Evolutionary conservation across 2,797 vertebrate species (phyloP).

Genomic region (Cheirogaleus major): DNA sequence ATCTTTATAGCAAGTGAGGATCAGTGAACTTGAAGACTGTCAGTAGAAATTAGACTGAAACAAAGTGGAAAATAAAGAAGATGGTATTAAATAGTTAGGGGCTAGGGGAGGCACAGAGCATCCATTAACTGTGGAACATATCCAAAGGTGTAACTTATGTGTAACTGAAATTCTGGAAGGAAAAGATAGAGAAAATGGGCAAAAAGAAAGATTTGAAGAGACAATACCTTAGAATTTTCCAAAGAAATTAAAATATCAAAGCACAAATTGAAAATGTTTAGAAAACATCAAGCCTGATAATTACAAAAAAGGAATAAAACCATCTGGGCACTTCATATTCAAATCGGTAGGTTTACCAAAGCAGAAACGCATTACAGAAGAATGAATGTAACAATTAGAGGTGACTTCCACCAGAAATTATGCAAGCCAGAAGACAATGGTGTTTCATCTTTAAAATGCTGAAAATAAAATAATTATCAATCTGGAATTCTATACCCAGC

Average conservation of each 20-base stretch:
- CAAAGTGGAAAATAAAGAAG: not conserved
- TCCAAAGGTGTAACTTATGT: rapidly evolving
- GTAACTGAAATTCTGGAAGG: not conserved
- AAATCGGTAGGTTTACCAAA: not conserved
- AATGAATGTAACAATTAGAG: not conserved
- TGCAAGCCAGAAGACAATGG: not conserved
- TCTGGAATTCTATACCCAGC: not conserved
- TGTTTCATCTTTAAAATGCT: not conserved
- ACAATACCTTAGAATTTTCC: not conserved
- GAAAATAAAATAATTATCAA: not conserved
- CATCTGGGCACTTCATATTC: not conserved
- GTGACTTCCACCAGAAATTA: not conserved
- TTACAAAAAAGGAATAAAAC: not conserved
- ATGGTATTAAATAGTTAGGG: too few species aligned
- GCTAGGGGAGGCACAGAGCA: rapidly evolving
- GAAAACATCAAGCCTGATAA: not conserved
- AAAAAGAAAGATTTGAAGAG: not conserved
- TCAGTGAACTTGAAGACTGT: not conserved
- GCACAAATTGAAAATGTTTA: not conserved
- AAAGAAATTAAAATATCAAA: not conserved
- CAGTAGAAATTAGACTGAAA: not conserved
- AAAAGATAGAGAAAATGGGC: not conserved
- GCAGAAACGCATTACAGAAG: not conserved
- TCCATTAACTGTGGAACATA: rapidly evolving
- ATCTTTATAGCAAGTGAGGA: too few species aligned